A percentile compares a stretch with the other conserved stretches of the same genome.
These are phyloP conservation scores for Maconellicoccus hirsutus DNA, from an alignment of 1,140 invertebrate species.

Conservation along the genomic window DNA sequence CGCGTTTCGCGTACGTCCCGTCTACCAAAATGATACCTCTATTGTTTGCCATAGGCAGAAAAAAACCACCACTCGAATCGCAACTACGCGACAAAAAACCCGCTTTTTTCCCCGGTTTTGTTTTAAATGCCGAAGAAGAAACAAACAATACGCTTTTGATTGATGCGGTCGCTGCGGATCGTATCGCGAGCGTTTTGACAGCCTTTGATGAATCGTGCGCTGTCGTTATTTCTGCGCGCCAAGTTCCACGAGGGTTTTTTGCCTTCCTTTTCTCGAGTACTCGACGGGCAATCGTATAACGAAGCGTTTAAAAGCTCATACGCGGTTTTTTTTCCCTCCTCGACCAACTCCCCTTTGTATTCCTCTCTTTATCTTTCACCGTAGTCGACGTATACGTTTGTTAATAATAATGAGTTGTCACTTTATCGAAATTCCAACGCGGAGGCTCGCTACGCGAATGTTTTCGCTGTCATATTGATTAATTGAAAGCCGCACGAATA, in stretches of 20 bases:
- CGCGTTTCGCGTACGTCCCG: background rate
- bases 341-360: too few species aligned
- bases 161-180: constrained; percentile 16
- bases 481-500: background rate
- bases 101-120: background rate
- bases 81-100: background rate
- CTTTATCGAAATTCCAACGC: background rate
- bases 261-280: background rate
- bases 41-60: background rate
- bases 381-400: too few species aligned
- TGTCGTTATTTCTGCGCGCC: background rate
- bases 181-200: constrained; percentile 16
- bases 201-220: background rate
- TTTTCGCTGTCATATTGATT: background rate
- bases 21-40: background rate
- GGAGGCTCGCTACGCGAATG: background rate
- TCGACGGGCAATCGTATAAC: too few species aligned
- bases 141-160: constrained; percentile 18
- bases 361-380: too few species aligned
- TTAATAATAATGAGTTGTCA: constrained; percentile 9
- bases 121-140: constrained; percentile 15
- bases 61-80: background rate
- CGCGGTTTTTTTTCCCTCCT: background rate
- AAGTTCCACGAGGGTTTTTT: background rate
- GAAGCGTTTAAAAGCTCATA: background rate